Evolutionary conservation across 1,140 invertebrate genomes (phyloP), one percentile per base, ranked within the genome.

Genomic region (Drosophila kanapiae): DNA sequence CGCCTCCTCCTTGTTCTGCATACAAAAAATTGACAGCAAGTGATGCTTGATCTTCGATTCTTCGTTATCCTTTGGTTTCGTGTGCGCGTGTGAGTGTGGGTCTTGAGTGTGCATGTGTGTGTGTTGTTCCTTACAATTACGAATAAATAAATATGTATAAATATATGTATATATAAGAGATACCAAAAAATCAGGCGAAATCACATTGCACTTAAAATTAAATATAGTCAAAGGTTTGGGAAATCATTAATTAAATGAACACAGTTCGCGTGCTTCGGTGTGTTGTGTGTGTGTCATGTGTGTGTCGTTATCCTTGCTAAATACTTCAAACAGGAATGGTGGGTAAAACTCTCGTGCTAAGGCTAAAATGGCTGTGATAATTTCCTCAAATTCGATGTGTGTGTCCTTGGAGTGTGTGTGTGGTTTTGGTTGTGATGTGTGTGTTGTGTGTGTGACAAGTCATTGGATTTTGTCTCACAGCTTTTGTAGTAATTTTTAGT

Each of bases 241-340:
- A 79, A 78, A 70, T 65, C 59, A 71, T 68, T 63, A 40, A 70
- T 37, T 69, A 84, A 84, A 85, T 90, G 85, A 90, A 90, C 85
- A 90, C 85, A 90, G 75, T 91, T 90, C 62, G 81, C 81, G 85
- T 91, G 85, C 64, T 65, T 72, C 62, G 43, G 69, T 74, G 68
- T 53, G 37, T 29, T 59, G 37, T 58, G 42, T 67, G 69, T 80
- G 35, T 80, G 16, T 61, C 43, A 27, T 59, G 60, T 60, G 45
- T 61, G 38, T 48, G 79, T 63, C 43, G 63, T 71, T 80, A 78
- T 74, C 53, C 35, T 70, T 82, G 64, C 69, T 79, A 85, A 85
- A 91, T 91, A 91, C 85, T 79, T 82, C 80, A 81, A 85, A 82
- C 78, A 91, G 82, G 86, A 91, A 90, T 91, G 85, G 85, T 91